Conservation (phyloP, 2,797 vertebrate species). For the Psittacula derbiana region DNA sequence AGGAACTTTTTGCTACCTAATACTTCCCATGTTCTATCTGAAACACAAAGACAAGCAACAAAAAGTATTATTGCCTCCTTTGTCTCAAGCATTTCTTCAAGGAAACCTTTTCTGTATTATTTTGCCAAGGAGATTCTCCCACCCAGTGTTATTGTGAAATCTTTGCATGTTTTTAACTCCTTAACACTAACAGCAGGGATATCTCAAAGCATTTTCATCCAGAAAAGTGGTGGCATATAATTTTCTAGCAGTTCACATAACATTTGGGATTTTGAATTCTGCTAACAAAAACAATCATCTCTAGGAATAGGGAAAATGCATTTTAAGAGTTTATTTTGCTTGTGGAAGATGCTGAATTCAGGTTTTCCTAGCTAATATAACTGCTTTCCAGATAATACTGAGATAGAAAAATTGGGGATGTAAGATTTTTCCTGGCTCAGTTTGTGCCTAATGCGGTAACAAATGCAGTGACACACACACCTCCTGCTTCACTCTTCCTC, state of each 20-base stretch:
- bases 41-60: not conserved
- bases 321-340: not conserved
- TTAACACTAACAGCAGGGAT: not conserved
- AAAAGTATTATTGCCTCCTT: not conserved
- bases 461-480: not conserved
- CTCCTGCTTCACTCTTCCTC: slow-evolving; percentile 32
- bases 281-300: not conserved
- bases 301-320: not conserved
- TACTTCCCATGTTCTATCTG: not conserved
- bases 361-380: not conserved
- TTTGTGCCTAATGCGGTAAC: not conserved
- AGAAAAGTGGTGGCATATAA: not conserved
- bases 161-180: not conserved
- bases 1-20: not conserved
- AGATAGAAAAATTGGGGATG: not conserved
- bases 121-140: not conserved
- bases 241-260: not conserved
- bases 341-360: not conserved
- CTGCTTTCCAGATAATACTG: not conserved
- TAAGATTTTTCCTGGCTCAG: not conserved
- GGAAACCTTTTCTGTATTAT: not conserved
- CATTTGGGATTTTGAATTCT: not conserved
- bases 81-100: not conserved
- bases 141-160: not conserved
- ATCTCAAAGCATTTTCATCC: not conserved